Evolutionary conservation across 2,888 invertebrate genomes (phyloP), one percentile per base, ranked within the genome.

Genomic region (Drosophila buzzatii): DNA sequence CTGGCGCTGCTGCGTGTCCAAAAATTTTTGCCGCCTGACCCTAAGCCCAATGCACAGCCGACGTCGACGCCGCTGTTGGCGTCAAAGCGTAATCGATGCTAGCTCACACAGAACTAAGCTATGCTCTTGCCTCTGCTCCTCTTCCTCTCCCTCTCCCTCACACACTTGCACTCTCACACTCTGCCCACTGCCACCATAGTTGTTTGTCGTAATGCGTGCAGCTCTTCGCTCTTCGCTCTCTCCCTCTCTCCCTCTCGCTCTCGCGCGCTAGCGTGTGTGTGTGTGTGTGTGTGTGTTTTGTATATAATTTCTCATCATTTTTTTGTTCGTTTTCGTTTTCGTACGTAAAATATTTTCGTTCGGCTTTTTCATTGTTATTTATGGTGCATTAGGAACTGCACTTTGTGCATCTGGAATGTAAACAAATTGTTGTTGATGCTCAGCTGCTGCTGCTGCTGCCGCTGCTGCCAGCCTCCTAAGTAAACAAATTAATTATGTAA

Each of bases 71-170:
- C 68, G 70, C 68, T 70, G 79, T 63, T 67, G 66, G 66, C 76
- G 73, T 81, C 81, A 81, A 81, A 81, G 76, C 81, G 79, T 81
- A 81, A 81, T 81, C 81, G 81, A 81, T 81, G 81, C 78, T 55
- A 51, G 55, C 56, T 67, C 31, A 52, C 72, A 53, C 72, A 53
- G 41, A 60, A 77, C 70, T 70, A 62, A 72, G 62, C 77, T 56
- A 52, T n/a, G 39, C n/a, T 49, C 51, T 27, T 27, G 20, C 12
- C 33, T 7, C 45, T 8, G 35, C 20, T 18, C n/a, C 55, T 39
- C n/a, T 3, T 18, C n/a, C 55, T 39, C n/a, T 3, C 27, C 16
- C 55, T 35, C 31, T n/a, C n/a, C n/a, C n/a, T 20, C 42, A 20
- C 23, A n/a, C 16, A 10, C 56, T 16, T 33, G 9, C 33, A 39